Evolutionary conservation across 2,113 vertebrate species (phyloP).

Genomic region (Apodemus speciosus): DNA sequence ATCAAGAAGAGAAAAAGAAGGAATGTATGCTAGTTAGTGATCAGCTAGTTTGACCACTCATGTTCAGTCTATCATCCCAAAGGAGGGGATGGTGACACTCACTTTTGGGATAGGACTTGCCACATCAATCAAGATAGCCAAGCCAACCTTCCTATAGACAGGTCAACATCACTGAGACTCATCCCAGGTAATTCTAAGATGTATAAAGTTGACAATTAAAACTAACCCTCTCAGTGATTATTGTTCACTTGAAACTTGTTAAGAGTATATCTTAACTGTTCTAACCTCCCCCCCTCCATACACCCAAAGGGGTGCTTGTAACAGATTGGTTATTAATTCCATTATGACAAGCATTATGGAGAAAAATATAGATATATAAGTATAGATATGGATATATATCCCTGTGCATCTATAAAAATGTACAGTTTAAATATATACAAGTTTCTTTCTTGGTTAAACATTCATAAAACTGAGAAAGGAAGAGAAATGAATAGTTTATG

Average conservation of each 20-base stretch:
- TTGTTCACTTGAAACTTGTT: neutral
- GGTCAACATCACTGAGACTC: neutral
- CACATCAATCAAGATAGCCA: neutral
- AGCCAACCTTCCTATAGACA: too few species aligned
- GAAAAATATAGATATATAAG: neutral
- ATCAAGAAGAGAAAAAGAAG: neutral
- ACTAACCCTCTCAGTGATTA: too few species aligned
- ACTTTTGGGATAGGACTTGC: too few species aligned
- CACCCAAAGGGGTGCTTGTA: neutral
- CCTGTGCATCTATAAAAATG: neutral
- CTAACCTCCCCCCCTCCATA: accelerated
- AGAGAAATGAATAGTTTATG: neutral
- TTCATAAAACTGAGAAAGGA: neutral
- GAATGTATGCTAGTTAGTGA: too few species aligned
- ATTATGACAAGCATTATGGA: neutral
- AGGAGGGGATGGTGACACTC: neutral
- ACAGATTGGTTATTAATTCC: neutral
- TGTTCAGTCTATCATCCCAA: neutral
- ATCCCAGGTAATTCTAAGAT: neutral
- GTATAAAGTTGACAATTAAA: neutral
- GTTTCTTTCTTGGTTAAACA: neutral
- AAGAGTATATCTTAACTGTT: neutral
- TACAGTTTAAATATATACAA: neutral
- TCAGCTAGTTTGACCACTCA: too few species aligned
- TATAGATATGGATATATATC: neutral